Base-by-base conservation (phyloP, 2,797 vertebrate species). In the Tachyglossus aculeatus region DNA sequence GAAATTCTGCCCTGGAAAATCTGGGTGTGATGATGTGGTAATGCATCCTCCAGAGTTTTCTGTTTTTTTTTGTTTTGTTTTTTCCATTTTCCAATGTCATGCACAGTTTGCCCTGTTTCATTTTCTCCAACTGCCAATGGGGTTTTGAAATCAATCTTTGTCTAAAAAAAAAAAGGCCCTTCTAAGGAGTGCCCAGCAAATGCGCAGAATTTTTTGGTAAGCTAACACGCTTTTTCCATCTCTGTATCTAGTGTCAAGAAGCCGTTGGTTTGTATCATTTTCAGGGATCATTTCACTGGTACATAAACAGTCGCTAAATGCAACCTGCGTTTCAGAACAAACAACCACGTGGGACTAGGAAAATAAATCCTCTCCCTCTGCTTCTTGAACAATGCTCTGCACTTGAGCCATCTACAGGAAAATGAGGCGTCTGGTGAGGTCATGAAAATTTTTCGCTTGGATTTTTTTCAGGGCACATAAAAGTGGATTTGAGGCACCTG, bases 341-440 rank as follows among this genome's bases (percentile, higher is more conserved):
- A 57, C 11, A 24, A 60, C 9, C 4, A 4, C 3, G n/a, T 62
- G 51, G 63, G 39, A 75, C 6, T 25, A 15, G 34, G n/a, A 64
- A 66, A 31, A 2, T 3, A 9, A 31, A 38, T 38, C 12, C 48
- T 24, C 36, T 48, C 3, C 3, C 67, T 83, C 70, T 45, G 53
- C 47, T 4, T 67, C 6, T 59, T 64, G 36, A 76, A 53, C 61
- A 74, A 72, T 71, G 80, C 48, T 38, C 38, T 77, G 48, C 14
- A 48, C 45, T 25, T 78, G 56, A 75, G 77, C 10, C 62, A 64
- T 19, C 45, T 7, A 51, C 9, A 33, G 72, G 38, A 54, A 78
- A 82, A 47, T 32, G 22, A 67, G 39, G 6, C 31, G 24, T 43
- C 32, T 27, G 16, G 22, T 51, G 60, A 56, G 4, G 6, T 61